These are phyloP conservation scores for Pedicia rivosa DNA, from an alignment of 2,888 invertebrate genomes.

Conservation along the genomic window DNA sequence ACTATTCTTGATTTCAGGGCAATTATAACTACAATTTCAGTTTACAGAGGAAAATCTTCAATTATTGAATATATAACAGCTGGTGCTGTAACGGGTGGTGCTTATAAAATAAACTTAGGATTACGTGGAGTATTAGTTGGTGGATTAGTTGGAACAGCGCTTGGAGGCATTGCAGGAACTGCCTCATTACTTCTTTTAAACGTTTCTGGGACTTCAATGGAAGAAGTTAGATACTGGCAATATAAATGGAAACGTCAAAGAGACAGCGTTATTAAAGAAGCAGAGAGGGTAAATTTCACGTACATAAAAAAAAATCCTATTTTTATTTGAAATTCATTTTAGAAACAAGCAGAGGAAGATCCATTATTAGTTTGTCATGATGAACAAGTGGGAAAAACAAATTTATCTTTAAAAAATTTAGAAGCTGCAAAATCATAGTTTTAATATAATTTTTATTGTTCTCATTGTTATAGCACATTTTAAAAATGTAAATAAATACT, in stretches of 20 bases:
- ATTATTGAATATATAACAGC: conserved; percentile 48
- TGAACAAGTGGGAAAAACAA: not conserved
- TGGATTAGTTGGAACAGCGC: conserved; percentile 39
- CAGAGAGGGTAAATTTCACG: conserved; percentile 18
- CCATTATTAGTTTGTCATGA: not conserved
- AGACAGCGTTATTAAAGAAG: conserved; percentile 24
- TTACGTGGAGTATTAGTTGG: conserved; percentile 51
- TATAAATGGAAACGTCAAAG: conserved; percentile 32
- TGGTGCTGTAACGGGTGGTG: conserved; percentile 42
- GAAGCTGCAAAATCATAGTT: too few species aligned
- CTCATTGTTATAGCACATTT: too few species aligned
- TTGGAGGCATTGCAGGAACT: conserved; percentile 45
- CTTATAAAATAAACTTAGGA: conserved; percentile 54
- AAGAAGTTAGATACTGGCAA: conserved; percentile 44
- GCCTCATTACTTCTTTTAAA: conserved; percentile 37
- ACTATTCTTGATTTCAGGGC: conserved; percentile 34
- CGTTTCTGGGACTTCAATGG: conserved; percentile 42
- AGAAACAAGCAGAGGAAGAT: not conserved
- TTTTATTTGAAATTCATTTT: too few species aligned
- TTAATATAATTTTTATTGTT: too few species aligned
- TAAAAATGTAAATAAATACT: too few species aligned
- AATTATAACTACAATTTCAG: conserved; percentile 42
- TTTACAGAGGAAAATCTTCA: conserved; percentile 49
- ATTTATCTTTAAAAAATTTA: conserved; percentile 2
- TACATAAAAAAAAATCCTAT: too few species aligned